Base-by-base conservation (phyloP, 2,888 invertebrate species). In the Pecten maximus region DNA sequence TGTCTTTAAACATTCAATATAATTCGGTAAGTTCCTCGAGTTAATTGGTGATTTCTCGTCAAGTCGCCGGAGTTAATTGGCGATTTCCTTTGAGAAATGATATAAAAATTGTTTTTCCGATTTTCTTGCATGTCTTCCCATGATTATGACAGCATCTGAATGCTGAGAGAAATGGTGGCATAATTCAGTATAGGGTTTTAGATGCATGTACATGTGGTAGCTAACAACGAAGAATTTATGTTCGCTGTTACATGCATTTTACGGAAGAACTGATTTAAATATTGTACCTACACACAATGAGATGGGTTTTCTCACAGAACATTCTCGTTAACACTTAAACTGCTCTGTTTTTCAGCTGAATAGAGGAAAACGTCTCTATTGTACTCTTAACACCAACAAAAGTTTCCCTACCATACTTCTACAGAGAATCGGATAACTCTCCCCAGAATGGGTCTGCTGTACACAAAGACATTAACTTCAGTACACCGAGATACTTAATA, bases 81-180 rank as follows among this genome's bases (percentile, higher is more conserved):
- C 28, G 74, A 35, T 74, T 54, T 54, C 54, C 54, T 54, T 54
- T 74, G 74, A 74, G 74, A 74, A 74, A 74, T 74, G 74, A 74
- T 74, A 74, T 28, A 74, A 35, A 74, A 74, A 74, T 74, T 35
- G 74, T 74, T 74, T 74, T 74, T 28, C 54, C 2, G 74, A 74
- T 74, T 74, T 74, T 74, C 74, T 74, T 28, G 35, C 54, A 54
- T 54, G 54, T 8, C 54, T 6, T 54, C 23, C 35, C 35, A 35
- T 74, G 35, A 74, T 74, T 35, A 74, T 74, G 74, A 74, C 74
- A 74, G 60, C 28, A 28, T 12, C 28, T 74, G 16, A 28, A 74
- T 10, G 28, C 35, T 1, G 23, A 74, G 54, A 54, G 54, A 54
- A 54, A 54, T 19, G 19, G 19, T 16, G 2, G 50, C 50, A 50